Percentiles rank a stretch among this genome's conserved stretches.
These are phyloP conservation scores for Pseudomyrmex flavicornis DNA, from an alignment of 1,140 invertebrate genomes.

Conservation along the genomic window DNA sequence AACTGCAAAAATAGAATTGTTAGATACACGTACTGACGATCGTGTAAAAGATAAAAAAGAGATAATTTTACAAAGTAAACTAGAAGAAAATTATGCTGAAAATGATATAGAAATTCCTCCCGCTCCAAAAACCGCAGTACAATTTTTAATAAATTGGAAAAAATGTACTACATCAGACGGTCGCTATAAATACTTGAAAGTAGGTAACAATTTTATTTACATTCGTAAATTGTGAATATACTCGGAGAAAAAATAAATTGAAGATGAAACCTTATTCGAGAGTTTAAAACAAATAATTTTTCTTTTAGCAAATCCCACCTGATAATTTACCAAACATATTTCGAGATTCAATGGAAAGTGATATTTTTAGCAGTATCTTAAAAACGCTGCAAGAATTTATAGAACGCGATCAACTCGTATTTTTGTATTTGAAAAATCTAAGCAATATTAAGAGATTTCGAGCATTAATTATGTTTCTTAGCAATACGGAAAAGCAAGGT, in stretches of 20 bases:
- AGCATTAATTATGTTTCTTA: constrained; percentile 83
- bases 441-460: constrained; percentile 83
- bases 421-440: constrained; percentile 79
- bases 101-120: constrained; percentile 76
- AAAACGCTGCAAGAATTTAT: constrained; percentile 81
- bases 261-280: not conserved
- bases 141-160: constrained; percentile 87
- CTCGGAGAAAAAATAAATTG: too few relatives aligned
- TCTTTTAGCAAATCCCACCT: constrained; percentile 86
- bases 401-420: constrained; percentile 76
- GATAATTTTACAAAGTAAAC: not conserved
- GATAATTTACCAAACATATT: constrained; percentile 86
- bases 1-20: not conserved
- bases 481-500: constrained; percentile 82
- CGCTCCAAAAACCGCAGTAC: constrained; percentile 86
- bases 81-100: constrained; percentile 26
- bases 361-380: constrained; percentile 86
- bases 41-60: not conserved
- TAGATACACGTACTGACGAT: not conserved
- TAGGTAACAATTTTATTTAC: constrained; percentile 61
- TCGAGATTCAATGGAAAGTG: constrained; percentile 87
- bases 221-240: not conserved
- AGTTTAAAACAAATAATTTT: constrained; percentile 39
- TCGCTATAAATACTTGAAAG: constrained; percentile 83
- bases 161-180: constrained; percentile 76